Evolutionary conservation across 2,113 vertebrate genomes (phyloP), one percentile per base, ranked within the genome.

Genomic region (Poecilia latipinna): DNA sequence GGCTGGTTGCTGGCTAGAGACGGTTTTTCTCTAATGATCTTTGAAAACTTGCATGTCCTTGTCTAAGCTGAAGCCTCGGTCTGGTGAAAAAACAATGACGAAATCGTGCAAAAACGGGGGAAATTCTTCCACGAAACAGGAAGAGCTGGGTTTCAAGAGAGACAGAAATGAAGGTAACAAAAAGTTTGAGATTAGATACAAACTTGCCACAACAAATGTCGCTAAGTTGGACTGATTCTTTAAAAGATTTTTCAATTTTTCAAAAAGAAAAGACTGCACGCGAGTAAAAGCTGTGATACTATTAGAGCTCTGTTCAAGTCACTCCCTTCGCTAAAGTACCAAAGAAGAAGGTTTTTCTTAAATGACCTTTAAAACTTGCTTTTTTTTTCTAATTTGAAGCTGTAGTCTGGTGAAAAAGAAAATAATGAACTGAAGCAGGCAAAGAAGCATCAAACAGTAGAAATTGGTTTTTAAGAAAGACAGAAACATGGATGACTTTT

Each of bases 301-400:
- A n/a, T 28, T 28, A 28, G 28, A 35, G 8, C 33, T 35, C 33
- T 35, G 8, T 11, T 10, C 35, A 10, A 35, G 10, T 35, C 35
- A 8, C 35, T 37, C 10, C 10, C 10, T 2, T 11, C 32, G 86
- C 86, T 85, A 83, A 89, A 32, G 35, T 76, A 80, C 80, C 86
- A 61, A 13, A 81, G 35, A 83, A 90, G 35, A 84, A 90, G 79
- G 75, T 67, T 85, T 51, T 67, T 85, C 79, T 82, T 61, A 2
- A 81, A 78, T 86, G 87, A 82, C 79, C 72, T 68, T 54, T 75
- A 78, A 70, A 22, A 61, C 75, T 79, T 57, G 60, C 82, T 80
- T 77, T 80, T 62, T 73, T 78, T 78, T 84, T 80, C 70, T 91
- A 90, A 93, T 6, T 88, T 87, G 83, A 72, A 2, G 73, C 66